These are phyloP conservation scores for Ispidina lecontei DNA, from an alignment of 2,797 vertebrate species.

Conservation along the genomic window DNA sequence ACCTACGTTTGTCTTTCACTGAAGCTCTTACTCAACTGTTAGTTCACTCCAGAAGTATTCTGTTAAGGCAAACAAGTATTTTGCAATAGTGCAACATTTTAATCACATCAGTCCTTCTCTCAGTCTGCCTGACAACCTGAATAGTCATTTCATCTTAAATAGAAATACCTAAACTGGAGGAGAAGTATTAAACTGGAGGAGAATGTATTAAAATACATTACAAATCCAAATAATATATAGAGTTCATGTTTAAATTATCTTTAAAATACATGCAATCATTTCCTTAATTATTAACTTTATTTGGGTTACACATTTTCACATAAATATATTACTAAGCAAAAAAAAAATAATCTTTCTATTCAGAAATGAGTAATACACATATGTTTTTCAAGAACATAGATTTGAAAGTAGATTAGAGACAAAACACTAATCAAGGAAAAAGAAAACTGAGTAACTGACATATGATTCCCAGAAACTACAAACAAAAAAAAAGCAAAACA, in stretches of 20 bases:
- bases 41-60: background rate
- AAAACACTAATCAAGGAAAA: background rate
- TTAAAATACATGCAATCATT: background rate
- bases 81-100: background rate
- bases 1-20: background rate
- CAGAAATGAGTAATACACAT: background rate
- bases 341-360: background rate
- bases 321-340: background rate
- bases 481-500: slow-evolving; percentile 6
- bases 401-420: background rate
- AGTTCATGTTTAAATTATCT: background rate
- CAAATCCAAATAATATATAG: background rate
- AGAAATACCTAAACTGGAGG: background rate
- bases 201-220: background rate
- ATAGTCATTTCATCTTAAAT: background rate
- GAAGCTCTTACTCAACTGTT: background rate
- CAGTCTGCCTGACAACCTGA: background rate
- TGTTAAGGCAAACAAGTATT: background rate
- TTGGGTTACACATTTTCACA: background rate
- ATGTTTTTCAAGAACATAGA: background rate
- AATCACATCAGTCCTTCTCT: background rate
- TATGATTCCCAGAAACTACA: background rate
- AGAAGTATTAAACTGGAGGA: background rate
- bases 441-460: background rate
- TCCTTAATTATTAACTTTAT: background rate